phyloP scores from a whole-genome alignment of 2,797 vertebrate genomes.

The Poecilia picta region DNA sequence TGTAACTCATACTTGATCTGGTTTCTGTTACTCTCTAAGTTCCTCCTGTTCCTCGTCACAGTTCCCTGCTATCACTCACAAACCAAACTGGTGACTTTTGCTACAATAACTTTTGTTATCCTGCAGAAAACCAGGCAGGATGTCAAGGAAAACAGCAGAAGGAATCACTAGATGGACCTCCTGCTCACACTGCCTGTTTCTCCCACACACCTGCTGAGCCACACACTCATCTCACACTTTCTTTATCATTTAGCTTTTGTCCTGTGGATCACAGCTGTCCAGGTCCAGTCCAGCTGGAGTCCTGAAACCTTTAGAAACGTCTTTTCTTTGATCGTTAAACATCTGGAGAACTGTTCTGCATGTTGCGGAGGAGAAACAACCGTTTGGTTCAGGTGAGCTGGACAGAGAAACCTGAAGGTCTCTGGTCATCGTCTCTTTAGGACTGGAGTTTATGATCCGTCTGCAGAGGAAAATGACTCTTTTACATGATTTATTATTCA shows the following conservation, averaged over 20 bases:
- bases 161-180: not conserved
- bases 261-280: conserved; percentile 1
- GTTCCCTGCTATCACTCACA: not conserved
- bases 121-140: conserved; percentile 21
- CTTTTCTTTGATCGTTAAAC: not conserved
- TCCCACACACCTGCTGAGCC: not conserved
- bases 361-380: too few species aligned
- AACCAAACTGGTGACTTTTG: not conserved
- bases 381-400: too few species aligned
- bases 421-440: too few species aligned
- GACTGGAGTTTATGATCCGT: too few species aligned
- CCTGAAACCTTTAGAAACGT: not conserved
- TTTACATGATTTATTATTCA: too few species aligned
- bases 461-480: too few species aligned
- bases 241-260: conserved; percentile 5
- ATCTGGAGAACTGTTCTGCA: not conserved
- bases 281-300: not conserved
- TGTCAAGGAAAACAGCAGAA: conserved; percentile 14
- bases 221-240: not conserved
- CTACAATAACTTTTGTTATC: conserved; percentile 26
- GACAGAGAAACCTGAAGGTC: too few species aligned
- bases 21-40: not conserved
- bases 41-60: not conserved
- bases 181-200: not conserved
- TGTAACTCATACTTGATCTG: not conserved